These are phyloP conservation scores for Bubo bubo DNA, from an alignment of 2,113 vertebrate species.

Conservation along the genomic window DNA sequence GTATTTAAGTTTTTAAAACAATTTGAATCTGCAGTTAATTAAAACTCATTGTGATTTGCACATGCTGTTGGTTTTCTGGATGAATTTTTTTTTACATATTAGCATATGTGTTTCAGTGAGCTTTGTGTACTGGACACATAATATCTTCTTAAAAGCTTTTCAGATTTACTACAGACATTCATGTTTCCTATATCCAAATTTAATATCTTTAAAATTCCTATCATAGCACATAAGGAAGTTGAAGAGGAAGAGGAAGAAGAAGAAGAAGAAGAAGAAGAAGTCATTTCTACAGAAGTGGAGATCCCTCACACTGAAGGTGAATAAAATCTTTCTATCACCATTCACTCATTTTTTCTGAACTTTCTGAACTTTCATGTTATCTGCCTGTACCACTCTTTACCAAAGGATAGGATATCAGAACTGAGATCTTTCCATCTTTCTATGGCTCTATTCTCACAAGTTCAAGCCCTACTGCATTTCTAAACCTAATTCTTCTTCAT, in stretches of 20 bases:
- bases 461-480: background rate
- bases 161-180: background rate
- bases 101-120: background rate
- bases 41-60: background rate
- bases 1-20: background rate
- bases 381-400: background rate
- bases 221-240: conserved; percentile 61
- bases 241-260: conserved; percentile 47
- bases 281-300: conserved; percentile 69
- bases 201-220: conserved; percentile 68
- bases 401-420: background rate
- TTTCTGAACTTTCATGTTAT: background rate
- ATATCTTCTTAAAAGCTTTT: background rate
- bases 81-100: background rate
- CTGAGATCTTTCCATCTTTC: background rate
- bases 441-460: background rate
- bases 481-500: background rate
- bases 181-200: background rate
- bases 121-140: background rate
- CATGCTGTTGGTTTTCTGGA: background rate
- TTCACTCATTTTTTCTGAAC: background rate
- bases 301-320: conserved; percentile 57
- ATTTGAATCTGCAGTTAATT: background rate
- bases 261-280: conserved; percentile 36
- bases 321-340: background rate